These are phyloP conservation scores for Ophiodon elongatus DNA, from an alignment of 2,113 vertebrate genomes.

Conservation along the genomic window DNA sequence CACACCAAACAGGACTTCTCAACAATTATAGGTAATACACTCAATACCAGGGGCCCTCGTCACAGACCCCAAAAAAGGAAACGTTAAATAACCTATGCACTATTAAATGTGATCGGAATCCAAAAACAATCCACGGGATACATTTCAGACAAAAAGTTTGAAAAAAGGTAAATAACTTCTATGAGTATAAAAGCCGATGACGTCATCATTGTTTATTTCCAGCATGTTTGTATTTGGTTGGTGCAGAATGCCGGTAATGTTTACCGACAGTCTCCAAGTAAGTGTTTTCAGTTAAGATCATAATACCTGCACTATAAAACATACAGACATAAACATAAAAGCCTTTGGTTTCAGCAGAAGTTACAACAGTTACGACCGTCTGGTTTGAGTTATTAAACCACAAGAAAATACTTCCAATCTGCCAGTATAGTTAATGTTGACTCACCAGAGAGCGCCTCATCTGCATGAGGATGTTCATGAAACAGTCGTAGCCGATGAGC, in stretches of 20 bases:
- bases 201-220: not conserved
- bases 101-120: not conserved
- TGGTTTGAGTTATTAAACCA: not conserved
- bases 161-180: not conserved
- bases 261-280: not conserved
- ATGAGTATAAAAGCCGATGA: not conserved
- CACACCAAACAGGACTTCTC: not conserved
- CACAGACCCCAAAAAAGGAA: not conserved
- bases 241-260: not conserved
- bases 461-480: slow-evolving; percentile 96
- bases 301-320: not conserved
- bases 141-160: not conserved
- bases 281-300: not conserved
- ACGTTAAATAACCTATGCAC: not conserved
- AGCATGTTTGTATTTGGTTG: not conserved
- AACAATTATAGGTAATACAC: not conserved
- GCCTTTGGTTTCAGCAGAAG: not conserved
- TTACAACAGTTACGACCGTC: not conserved
- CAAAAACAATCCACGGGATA: not conserved
- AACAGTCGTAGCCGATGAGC: slow-evolving; percentile 96
- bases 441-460: slow-evolving; percentile 97
- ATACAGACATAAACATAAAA: no score
- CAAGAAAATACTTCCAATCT: not conserved
- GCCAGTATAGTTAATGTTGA: slow-evolving; percentile 14
- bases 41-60: not conserved